Base-by-base conservation (phyloP, 2,113 vertebrate species). In the Leiothrix lutea region DNA sequence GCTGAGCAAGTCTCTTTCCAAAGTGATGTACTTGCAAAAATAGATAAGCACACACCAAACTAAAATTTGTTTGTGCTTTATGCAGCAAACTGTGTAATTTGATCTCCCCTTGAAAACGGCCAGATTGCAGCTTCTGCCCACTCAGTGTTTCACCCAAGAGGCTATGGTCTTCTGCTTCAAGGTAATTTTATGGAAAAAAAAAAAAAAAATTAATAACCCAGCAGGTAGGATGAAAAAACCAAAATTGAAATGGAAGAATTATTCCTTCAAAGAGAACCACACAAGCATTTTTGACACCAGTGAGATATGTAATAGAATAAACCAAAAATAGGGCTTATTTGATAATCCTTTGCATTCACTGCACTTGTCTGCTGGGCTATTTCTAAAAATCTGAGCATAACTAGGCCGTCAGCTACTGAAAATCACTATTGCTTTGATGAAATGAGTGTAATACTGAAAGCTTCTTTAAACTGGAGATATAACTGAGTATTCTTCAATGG, bases 1-100 rank as follows among this genome's bases (percentile, higher is more conserved):
- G 97, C 97, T 98, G 97, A 97, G 97, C 92, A 96, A 97, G 94
- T 81, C 85, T 82, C 86, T 97, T 97, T 96, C 80, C 70, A 92
- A 97, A 96, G 93, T 94, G 96, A 97, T 97, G 94, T 70, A 95
- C 90, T 98, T 97, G 94, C 94, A 97, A 91, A 96, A 97, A 96
- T 36, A 97, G 92, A 97, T 97, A 97, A 97, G 87, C 42, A 0
- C 64, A 66, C 19, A 95, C 90, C 96, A 96, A 40, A 97, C 74
- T 82, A 77, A 96, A 97, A 97, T 80, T 93, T 97, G 80, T 96
- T 88, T 94, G 84, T 91, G 66, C 90, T 95, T 97, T 92, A 60
- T 93, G 74, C 61, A 67, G 77, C 84, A 91, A 95, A 80, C 51
- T 75, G 85, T 3, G 5, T 96, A 92, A 97, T 93, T 97, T 90